These are phyloP conservation scores for Cossypha polioptera DNA, from an alignment of 2,797 vertebrate species.

Conservation along the genomic window DNA sequence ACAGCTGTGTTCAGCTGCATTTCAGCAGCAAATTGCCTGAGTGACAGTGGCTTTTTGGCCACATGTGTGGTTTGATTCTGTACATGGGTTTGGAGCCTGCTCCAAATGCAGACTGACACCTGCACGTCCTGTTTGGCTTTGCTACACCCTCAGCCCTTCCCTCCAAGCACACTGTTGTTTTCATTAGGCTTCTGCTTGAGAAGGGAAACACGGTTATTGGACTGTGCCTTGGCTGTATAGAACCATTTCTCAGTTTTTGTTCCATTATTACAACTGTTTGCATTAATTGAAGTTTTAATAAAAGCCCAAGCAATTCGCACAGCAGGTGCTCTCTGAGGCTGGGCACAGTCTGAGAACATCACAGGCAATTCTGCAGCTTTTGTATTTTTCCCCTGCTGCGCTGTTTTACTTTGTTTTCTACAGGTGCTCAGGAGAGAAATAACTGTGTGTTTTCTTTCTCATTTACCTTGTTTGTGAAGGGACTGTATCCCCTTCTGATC, in stretches of 20 bases:
- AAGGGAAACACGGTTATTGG: neutral
- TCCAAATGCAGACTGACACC: neutral
- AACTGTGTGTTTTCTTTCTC: neutral
- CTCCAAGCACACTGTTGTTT: neutral
- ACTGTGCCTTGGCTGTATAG: neutral
- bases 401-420: constrained; percentile 1
- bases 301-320: constrained; percentile 5
- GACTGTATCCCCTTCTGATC: neutral
- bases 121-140: accelerated
- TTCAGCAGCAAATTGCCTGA: neutral
- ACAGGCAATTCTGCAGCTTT: neutral
- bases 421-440: neutral
- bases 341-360: neutral
- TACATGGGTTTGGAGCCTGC: neutral
- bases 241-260: neutral
- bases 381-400: neutral
- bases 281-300: constrained; percentile 43
- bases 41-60: neutral
- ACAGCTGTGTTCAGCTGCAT: neutral
- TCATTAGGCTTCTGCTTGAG: neutral
- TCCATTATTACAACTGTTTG: neutral
- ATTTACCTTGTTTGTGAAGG: neutral
- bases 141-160: neutral
- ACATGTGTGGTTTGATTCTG: neutral
- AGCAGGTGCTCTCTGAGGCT: neutral